phyloP scores from a whole-genome alignment of 2,888 invertebrate species.

The Dryobotodes eremita region DNA sequence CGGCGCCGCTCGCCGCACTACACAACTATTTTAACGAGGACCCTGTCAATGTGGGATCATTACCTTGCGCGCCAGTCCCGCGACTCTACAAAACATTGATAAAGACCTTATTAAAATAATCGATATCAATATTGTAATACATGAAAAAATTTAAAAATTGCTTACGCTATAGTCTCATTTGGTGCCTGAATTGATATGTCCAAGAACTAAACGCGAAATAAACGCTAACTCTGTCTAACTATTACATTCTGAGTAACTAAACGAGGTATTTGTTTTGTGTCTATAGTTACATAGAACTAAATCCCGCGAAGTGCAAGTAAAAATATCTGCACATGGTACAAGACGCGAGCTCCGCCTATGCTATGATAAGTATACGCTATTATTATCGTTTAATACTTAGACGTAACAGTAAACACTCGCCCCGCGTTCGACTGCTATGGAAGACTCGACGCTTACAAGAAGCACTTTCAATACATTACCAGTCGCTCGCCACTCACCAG shows the following conservation, averaged over 20 bases:
- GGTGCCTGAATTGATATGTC: conserved; percentile 90
- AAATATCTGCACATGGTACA: conserved; percentile 79
- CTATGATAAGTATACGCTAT: conserved; percentile 89
- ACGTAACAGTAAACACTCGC: conserved; percentile 86
- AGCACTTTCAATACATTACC: conserved; percentile 88
- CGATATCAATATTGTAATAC: conserved; percentile 69
- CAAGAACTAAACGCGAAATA: conserved; percentile 88
- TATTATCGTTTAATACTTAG: conserved; percentile 91
- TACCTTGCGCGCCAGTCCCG: conserved; percentile 49
- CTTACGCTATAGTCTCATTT: conserved; percentile 89
- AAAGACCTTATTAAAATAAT: conserved; percentile 73
- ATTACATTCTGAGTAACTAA: conserved; percentile 86
- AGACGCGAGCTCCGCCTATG: conserved; percentile 83
- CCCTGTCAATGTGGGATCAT: conserved; percentile 69
- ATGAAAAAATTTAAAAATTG: conserved; percentile 82
- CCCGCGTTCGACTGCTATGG: conserved; percentile 89
- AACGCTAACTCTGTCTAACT: conserved; percentile 87
- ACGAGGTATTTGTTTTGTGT: conserved; percentile 90
- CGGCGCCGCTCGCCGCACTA: conserved; percentile 69
- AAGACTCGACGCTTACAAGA: conserved; percentile 90
- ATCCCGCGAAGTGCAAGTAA: conserved; percentile 83
- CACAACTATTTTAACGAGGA: conserved; percentile 72
- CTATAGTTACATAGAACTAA: conserved; percentile 85
- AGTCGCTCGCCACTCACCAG: conserved; percentile 87
- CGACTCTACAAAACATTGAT: conserved; percentile 66